These are phyloP conservation scores for Epinephelus fuscoguttatus DNA, from an alignment of 2,113 vertebrate genomes.

Conservation along the genomic window DNA sequence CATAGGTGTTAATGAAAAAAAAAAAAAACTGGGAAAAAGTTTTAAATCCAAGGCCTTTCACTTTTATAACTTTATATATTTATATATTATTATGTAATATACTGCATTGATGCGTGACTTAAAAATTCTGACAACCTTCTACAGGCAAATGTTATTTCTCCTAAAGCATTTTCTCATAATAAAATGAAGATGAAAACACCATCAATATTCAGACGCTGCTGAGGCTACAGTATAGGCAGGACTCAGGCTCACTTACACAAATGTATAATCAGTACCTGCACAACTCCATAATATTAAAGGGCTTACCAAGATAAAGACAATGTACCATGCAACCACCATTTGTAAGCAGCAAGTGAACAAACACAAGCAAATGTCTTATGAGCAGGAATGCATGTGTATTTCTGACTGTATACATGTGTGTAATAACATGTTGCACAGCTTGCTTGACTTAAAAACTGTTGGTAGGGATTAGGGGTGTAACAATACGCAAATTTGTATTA, in stretches of 20 bases:
- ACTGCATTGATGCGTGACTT: neutral
- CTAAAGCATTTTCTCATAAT: too few species aligned
- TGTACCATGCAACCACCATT: neutral
- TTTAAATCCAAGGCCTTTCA: neutral
- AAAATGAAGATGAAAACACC: too few species aligned
- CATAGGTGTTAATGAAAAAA: neutral
- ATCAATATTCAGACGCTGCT: too few species aligned
- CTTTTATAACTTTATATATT: neutral
- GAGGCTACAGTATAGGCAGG: neutral
- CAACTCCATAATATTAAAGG: neutral
- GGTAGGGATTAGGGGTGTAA: neutral
- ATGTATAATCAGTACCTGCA: neutral
- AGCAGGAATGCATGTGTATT: neutral
- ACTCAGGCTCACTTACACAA: neutral
- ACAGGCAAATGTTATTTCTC: too few species aligned
- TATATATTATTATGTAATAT: neutral
- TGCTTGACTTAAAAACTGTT: conserved; percentile 13
- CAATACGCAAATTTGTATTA: too few species aligned
- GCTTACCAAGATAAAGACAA: neutral
- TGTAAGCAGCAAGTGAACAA: neutral
- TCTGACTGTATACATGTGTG: neutral
- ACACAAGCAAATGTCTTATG: neutral
- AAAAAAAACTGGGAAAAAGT: neutral
- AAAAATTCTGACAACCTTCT: neutral
- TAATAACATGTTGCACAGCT: neutral